These are phyloP conservation scores for Telmatherina bonti DNA, from an alignment of 2,797 vertebrate species.

Conservation along the genomic window DNA sequence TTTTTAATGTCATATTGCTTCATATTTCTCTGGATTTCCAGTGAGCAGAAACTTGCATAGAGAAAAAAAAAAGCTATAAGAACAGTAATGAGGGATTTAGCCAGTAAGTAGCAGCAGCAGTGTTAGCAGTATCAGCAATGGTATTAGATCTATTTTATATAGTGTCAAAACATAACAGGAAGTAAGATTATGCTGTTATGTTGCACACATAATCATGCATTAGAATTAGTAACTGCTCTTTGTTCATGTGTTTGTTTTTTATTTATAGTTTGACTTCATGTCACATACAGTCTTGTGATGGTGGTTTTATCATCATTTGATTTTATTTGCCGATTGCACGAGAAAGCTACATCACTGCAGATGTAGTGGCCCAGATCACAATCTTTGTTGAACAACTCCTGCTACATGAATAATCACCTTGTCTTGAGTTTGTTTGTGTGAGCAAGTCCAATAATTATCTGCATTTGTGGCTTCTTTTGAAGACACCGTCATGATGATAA, in stretches of 20 bases:
- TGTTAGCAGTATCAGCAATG: background rate
- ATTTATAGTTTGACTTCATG: background rate
- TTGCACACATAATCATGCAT: background rate
- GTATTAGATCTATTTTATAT: background rate
- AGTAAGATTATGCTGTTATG: background rate
- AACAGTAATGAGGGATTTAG: constrained; percentile 1
- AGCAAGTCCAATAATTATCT: constrained; percentile 27
- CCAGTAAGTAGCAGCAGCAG: constrained; percentile 2
- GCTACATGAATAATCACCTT: background rate
- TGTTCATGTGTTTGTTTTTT: background rate
- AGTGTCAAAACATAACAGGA: background rate
- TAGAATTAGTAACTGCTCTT: background rate
- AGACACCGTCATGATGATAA: constrained; percentile 38
- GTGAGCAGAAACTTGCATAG: background rate
- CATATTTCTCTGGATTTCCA: background rate
- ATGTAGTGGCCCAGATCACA: background rate
- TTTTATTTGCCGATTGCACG: background rate
- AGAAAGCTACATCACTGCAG: background rate
- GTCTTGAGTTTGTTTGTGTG: background rate
- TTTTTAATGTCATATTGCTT: background rate
- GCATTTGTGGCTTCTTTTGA: constrained; percentile 10
- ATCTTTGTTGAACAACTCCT: background rate
- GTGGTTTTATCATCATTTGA: background rate
- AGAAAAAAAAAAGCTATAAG: background rate
- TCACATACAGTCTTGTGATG: background rate